phyloP scores from a whole-genome alignment of 2,888 invertebrate species.

The Himalopsyche japonica region DNA sequence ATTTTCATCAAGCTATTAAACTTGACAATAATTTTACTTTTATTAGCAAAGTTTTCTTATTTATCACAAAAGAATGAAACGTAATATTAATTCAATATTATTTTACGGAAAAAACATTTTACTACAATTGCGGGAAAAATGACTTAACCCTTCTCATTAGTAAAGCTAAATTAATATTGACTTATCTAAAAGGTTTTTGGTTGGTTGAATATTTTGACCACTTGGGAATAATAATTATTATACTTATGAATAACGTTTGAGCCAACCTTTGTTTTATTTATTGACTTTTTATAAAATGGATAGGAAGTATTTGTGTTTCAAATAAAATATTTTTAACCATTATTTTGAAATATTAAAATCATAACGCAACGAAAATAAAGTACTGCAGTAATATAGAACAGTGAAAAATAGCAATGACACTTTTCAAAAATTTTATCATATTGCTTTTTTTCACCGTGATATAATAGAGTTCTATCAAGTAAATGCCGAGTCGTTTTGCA shows the following conservation, averaged over 20 bases:
- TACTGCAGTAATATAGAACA: too few species aligned
- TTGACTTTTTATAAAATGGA: not conserved
- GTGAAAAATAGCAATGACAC: too few species aligned
- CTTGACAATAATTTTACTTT: slow-evolving; percentile 1
- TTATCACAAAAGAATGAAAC: not conserved
- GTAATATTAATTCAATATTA: not conserved
- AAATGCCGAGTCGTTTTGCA: too few species aligned
- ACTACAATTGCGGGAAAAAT: not conserved
- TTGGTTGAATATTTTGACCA: not conserved
- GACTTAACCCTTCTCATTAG: not conserved
- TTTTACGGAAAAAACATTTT: not conserved
- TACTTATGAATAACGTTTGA: not conserved
- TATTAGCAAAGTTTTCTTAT: slow-evolving; percentile 1
- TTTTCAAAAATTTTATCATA: too few species aligned
- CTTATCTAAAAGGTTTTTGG: not conserved
- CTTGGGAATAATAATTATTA: not conserved
- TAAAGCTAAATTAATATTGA: not conserved
- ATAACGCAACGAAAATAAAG: too few species aligned
- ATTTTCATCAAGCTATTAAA: not conserved
- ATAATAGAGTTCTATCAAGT: too few species aligned
- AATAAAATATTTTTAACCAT: too few species aligned
- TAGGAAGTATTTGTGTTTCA: too few species aligned
- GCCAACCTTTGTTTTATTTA: not conserved
- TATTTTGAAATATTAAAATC: too few species aligned
- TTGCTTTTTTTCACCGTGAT: too few species aligned